Base-by-base conservation (phyloP, 2,888 invertebrate genomes). In the Drosophila pseudotalamancana region DNA sequence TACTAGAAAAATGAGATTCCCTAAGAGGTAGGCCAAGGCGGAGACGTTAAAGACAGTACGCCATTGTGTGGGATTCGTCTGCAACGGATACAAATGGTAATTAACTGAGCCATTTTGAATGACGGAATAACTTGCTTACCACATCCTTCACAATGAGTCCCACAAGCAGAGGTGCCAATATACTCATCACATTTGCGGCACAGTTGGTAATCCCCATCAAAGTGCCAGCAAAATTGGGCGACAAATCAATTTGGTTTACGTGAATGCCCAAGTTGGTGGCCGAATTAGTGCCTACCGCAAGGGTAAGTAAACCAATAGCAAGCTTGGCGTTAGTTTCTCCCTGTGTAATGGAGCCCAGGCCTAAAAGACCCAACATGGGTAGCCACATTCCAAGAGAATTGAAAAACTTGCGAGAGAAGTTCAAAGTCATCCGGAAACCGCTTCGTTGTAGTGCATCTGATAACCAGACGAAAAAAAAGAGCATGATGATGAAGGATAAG, bases 21-120 rank as follows among this genome's bases (percentile, higher is more conserved):
- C 94, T 45, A 94, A 88, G 64, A 95, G 93, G 86, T 96, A 96
- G 18, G 96, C 92, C 11, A 92, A 93, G 0, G 95, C 94, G 0
- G 96, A 94, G 6, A 95, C 92, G 88, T 94, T 95, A 90, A 96
- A 97, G 11, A 96, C 95, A 54, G 93, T 93, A 46, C 94, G 93
- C 97, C 96, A 97, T 87, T 95, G 94, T 1, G 88, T 70, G 0
- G 93, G 92, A 74, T 95, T 92, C 11, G 90, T 91, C 95, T 96
- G 91, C 16, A 89, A 92, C 34, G 3, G 3, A 19, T 14, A 9
- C 4, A n/a, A 6, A 8, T 9, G 16, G 34, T 12, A 6, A 12
- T 16, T 31, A 46, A 16, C 5, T 4, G 23, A 31, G 16, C 4
- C 9, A 1, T 2, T 5, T 16, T 0, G n/a, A n/a, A n/a, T 1